Evolutionary conservation across 2,888 invertebrate species (phyloP).

Genomic region (Calliphora vomitoria): DNA sequence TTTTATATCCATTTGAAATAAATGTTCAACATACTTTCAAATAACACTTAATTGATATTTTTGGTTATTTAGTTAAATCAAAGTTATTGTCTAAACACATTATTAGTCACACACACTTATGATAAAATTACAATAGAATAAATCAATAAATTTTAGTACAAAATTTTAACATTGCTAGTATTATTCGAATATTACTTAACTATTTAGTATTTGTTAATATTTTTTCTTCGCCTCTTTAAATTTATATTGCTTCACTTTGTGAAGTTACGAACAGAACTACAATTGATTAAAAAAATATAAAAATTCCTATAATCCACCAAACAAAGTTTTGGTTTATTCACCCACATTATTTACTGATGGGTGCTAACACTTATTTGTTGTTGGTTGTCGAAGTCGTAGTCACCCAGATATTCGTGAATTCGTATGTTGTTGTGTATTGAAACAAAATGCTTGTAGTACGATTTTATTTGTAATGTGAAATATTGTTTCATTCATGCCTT

Average conservation of each 20-base stretch:
- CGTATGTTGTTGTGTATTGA: neutral
- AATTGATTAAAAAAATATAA: constrained; percentile 13
- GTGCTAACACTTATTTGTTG: neutral
- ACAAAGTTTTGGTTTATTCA: constrained; percentile 27
- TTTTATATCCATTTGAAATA: no score
- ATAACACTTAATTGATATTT: no score
- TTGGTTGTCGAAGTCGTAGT: constrained; percentile 4
- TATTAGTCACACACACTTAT: neutral
- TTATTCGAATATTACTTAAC: neutral
- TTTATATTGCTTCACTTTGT: constrained; percentile 3
- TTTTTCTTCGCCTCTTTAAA: constrained; percentile 24
- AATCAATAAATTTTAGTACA: neutral
- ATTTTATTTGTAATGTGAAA: neutral
- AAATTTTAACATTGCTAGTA: neutral
- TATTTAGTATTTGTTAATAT: neutral
- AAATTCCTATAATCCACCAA: constrained; percentile 1
- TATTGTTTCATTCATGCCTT: constrained; percentile 13
- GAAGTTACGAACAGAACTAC: constrained; percentile 24
- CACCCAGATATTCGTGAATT: neutral
- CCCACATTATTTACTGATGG: constrained; percentile 27
- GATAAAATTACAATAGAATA: neutral
- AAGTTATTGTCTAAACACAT: neutral
- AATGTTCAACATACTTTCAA: no score
- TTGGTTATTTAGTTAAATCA: neutral
- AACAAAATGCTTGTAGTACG: neutral